Evolutionary conservation across 2,797 vertebrate genomes (phyloP).

Genomic region (Myotis findleyi): DNA sequence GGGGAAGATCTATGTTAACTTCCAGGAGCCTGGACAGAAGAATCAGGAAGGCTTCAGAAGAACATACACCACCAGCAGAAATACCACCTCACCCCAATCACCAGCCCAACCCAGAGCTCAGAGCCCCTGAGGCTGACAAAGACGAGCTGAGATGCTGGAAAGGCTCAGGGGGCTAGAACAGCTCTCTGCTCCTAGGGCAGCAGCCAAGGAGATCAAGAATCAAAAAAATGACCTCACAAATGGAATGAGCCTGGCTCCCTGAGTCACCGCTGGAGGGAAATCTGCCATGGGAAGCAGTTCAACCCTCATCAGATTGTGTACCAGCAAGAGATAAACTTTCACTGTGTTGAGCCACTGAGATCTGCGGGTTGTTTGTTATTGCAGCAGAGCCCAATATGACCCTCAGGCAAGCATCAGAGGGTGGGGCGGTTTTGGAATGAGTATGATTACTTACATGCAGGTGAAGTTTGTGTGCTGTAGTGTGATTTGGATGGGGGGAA

Average conservation of each 20-base stretch:
- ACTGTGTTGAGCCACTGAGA: not conserved
- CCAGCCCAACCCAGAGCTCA: not conserved
- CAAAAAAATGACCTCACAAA: not conserved
- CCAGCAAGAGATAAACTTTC: not conserved
- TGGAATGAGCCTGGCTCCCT: not conserved
- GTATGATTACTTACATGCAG: not conserved
- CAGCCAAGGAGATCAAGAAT: not conserved
- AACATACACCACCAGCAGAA: not conserved
- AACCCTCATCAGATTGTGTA: not conserved
- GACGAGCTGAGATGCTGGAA: not conserved
- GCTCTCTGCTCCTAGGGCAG: not conserved
- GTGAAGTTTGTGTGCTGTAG: not conserved
- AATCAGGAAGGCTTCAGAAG: not conserved
- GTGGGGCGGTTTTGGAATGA: fast-evolving
- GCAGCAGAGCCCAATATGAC: not conserved
- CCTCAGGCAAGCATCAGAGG: not conserved
- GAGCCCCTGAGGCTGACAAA: not conserved
- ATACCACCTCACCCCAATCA: fast-evolving
- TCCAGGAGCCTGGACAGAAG: not conserved
- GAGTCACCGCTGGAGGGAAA: not conserved
- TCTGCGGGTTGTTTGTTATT: not conserved
- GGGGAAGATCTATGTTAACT: not conserved
- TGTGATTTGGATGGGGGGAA: not conserved
- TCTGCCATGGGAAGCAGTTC: not conserved
- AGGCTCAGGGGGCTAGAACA: not conserved